These are phyloP conservation scores for Batillaria attramentaria DNA, from an alignment of 1,140 invertebrate species.

Conservation along the genomic window DNA sequence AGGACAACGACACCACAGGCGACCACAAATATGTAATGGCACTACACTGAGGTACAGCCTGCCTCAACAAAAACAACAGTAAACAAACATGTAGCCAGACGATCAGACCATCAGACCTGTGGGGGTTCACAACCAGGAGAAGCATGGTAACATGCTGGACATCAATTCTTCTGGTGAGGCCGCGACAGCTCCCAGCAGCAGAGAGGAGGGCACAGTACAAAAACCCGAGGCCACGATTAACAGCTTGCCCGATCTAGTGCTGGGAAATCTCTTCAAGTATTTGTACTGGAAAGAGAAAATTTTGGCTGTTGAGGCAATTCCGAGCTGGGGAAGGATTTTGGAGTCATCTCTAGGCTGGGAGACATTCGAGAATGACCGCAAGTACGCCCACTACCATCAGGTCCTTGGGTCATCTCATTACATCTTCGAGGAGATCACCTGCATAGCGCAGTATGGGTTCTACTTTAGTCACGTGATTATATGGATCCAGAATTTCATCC, in stretches of 20 bases:
- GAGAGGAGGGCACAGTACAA: not conserved
- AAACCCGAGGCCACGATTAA: not conserved
- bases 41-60: no score
- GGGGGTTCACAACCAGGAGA: no score
- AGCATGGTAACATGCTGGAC: no score
- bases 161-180: no score
- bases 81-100: no score
- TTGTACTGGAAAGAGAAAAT: conserved; percentile 34
- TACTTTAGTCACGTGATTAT: conserved; percentile 24
- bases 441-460: conserved; percentile 27
- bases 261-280: conserved; percentile 7
- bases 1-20: no score
- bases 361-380: conserved; percentile 22
- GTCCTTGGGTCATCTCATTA: conserved; percentile 12
- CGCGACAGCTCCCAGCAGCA: not conserved
- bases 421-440: conserved; percentile 13
- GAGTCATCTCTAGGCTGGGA: conserved; percentile 25
- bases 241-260: conserved; percentile 15
- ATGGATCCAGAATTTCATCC: conserved; percentile 25
- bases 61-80: no score
- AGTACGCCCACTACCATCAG: conserved; percentile 2
- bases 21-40: no score
- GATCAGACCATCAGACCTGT: no score
- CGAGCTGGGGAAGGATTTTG: conserved; percentile 8
- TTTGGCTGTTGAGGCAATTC: conserved; percentile 7